Conservation (phyloP, 1,140 invertebrate species). For the Aphidius gifuensis region DNA sequence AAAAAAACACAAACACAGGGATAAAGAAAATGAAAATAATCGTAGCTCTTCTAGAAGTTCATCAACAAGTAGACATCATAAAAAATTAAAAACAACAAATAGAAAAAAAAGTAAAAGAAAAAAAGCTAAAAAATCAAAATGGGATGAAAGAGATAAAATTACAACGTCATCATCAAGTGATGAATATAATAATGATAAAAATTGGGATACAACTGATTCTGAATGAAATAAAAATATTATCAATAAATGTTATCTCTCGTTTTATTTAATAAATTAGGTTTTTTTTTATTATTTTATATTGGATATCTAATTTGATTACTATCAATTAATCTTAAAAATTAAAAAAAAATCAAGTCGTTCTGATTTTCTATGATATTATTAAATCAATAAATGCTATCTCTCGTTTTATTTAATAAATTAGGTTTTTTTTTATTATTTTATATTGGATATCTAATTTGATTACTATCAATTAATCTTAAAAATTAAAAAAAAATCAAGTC, state of each 20-base stretch:
- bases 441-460: too few relatives aligned
- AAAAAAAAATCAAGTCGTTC: too few relatives aligned
- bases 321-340: too few relatives aligned
- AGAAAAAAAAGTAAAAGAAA: background rate
- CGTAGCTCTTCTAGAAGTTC: background rate
- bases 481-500: too few relatives aligned
- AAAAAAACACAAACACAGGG: slow-evolving; percentile 1
- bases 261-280: slow-evolving; percentile 12
- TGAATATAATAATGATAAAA: slow-evolving; percentile 10
- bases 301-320: too few relatives aligned
- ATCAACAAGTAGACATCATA: background rate
- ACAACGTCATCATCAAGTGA: slow-evolving; percentile 9
- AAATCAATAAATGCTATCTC: too few relatives aligned
- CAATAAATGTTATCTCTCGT: slow-evolving; percentile 2
- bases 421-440: background rate
- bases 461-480: too few relatives aligned
- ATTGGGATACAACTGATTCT: slow-evolving; percentile 37
- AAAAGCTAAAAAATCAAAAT: background rate
- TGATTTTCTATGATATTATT: too few relatives aligned
- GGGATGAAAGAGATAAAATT: slow-evolving; percentile 16
- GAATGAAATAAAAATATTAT: slow-evolving; percentile 17
- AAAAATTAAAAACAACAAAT: background rate
- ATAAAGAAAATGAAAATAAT: slow-evolving; percentile 12
- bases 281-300: too few relatives aligned
- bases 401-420: slow-evolving; percentile 15